These are phyloP conservation scores for Strigamia transsilvanica DNA, from an alignment of 2,888 invertebrate species.

Conservation along the genomic window DNA sequence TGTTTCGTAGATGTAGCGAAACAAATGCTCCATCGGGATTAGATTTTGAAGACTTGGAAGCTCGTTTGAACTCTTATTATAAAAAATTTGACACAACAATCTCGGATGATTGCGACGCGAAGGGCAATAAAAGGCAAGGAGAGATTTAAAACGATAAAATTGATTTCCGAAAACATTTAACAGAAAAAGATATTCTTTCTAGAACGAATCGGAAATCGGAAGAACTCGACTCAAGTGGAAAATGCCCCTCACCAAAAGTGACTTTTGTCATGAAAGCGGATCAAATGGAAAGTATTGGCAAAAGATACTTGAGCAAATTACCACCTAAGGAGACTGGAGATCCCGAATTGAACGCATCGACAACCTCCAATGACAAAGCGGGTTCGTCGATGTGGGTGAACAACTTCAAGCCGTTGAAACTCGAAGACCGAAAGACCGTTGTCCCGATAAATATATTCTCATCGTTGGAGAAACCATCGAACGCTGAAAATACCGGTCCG, in stretches of 20 bases:
- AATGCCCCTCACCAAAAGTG: conserved; percentile 19
- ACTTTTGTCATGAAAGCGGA: conserved; percentile 40
- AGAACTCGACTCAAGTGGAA: background rate
- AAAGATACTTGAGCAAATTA: conserved; percentile 17
- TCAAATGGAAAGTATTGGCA: conserved; percentile 21
- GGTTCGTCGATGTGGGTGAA: background rate
- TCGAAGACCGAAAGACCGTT: background rate
- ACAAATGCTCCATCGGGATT: conserved; percentile 59
- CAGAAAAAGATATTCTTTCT: background rate
- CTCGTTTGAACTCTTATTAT: conserved; percentile 80
- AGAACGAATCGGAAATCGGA: background rate
- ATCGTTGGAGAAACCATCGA: background rate
- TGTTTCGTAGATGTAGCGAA: background rate
- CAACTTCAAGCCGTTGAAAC: conserved; percentile 9
- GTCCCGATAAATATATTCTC: background rate
- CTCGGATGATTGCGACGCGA: background rate
- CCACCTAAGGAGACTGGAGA: background rate
- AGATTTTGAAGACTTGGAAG: conserved; percentile 79
- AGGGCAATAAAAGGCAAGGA: background rate
- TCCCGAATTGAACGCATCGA: background rate
- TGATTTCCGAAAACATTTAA: too few relatives aligned
- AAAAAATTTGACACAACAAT: conserved; percentile 16
- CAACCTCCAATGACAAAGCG: background rate
- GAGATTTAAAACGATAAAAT: background rate
- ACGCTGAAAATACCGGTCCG: background rate